Conservation (phyloP, 2,888 invertebrate species). For the Tetanocera ferruginea region DNA sequence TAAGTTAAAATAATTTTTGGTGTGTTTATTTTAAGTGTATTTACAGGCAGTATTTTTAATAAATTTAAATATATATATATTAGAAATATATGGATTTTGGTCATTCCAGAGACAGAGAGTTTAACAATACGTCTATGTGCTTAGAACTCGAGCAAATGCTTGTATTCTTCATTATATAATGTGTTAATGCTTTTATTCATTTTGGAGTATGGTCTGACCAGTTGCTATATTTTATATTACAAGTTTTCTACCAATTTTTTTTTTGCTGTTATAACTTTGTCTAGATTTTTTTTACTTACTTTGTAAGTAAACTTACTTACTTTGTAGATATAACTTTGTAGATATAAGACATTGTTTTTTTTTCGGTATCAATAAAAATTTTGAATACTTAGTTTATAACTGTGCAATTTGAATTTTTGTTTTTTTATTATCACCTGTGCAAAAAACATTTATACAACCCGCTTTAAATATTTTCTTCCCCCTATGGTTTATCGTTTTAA, state of each 20-base stretch:
- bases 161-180: too few relatives aligned
- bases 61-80: too few relatives aligned
- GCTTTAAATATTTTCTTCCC: conserved; percentile 20
- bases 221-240: too few relatives aligned
- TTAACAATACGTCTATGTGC: too few relatives aligned
- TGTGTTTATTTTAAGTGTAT: conserved; percentile 12
- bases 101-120: too few relatives aligned
- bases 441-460: conserved; percentile 44
- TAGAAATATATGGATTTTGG: too few relatives aligned
- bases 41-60: conserved; percentile 24
- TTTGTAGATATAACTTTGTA: not conserved
- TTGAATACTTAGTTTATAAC: not conserved
- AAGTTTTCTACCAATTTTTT: not conserved
- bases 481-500: not conserved
- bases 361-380: not conserved
- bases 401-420: not conserved
- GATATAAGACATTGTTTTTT: not conserved
- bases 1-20: not conserved
- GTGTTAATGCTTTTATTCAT: too few relatives aligned
- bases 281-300: not conserved
- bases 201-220: too few relatives aligned
- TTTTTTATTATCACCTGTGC: conserved; percentile 49
- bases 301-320: too few relatives aligned
- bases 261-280: not conserved
- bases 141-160: too few relatives aligned